Conservation (phyloP, 2,888 invertebrate genomes). For the Cheilosia grossa region DNA sequence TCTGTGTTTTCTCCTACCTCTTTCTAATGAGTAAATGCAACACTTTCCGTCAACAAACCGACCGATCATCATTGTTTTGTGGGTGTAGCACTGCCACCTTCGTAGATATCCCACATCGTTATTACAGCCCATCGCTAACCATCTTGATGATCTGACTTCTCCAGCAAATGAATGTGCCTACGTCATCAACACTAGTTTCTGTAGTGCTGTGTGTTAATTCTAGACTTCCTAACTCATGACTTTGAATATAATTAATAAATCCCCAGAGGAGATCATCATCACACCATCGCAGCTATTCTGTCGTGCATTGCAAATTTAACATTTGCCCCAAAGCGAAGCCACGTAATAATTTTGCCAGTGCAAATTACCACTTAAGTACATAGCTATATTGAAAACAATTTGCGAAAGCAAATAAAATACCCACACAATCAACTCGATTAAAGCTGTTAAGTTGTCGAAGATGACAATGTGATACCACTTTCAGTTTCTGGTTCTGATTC, state of each 20-base stretch:
- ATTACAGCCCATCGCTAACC: slow-evolving; percentile 42
- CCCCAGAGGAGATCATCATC: slow-evolving; percentile 5
- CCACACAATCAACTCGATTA: background rate
- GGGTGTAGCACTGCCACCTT: slow-evolving; percentile 50
- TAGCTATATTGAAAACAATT: too few relatives aligned
- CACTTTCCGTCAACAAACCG: slow-evolving; percentile 46
- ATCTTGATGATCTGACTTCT: slow-evolving; percentile 10
- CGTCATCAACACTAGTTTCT: slow-evolving; percentile 18
- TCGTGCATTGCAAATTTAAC: background rate
- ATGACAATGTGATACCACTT: slow-evolving; percentile 6
- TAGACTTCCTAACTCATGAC: slow-evolving; percentile 36
- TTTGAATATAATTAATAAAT: slow-evolving; percentile 50
- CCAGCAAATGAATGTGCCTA: slow-evolving; percentile 1
- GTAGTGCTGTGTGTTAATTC: slow-evolving; percentile 30
- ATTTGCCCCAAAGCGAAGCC: background rate
- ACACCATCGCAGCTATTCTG: background rate
- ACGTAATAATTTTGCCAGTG: background rate
- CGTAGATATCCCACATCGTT: slow-evolving; percentile 45
- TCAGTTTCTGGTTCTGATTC: slow-evolving; percentile 41
- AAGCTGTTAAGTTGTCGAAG: background rate
- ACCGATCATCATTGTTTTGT: slow-evolving; percentile 40
- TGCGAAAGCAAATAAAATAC: too few relatives aligned
- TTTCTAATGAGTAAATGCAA: slow-evolving; percentile 10
- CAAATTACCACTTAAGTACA: background rate
- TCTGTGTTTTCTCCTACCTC: background rate